These are phyloP conservation scores for Azemiops feae DNA, from an alignment of 2,113 vertebrate genomes.

Conservation along the genomic window DNA sequence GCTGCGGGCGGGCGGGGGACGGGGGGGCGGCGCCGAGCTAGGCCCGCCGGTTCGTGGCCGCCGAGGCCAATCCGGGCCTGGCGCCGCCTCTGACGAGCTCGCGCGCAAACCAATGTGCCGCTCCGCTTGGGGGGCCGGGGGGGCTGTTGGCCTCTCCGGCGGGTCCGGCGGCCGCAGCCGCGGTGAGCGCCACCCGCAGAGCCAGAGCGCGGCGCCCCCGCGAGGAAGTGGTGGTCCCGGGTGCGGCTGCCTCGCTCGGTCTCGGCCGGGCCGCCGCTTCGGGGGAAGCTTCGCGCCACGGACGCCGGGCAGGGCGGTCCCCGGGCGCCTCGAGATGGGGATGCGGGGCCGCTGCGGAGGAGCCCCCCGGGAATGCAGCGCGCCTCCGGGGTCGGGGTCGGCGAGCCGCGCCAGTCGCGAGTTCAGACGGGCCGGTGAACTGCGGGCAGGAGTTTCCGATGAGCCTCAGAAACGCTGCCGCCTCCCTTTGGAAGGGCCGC, in stretches of 20 bases:
- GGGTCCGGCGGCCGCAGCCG: not conserved
- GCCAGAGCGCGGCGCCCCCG: fast-evolving
- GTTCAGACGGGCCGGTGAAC: not conserved
- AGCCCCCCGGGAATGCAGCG: too few species aligned
- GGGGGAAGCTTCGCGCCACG: too few species aligned
- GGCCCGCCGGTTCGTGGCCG: not conserved
- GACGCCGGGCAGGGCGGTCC: too few species aligned
- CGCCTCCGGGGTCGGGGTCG: too few species aligned
- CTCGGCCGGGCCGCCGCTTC: too few species aligned
- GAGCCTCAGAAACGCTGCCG: not conserved
- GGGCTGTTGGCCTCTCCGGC: not conserved
- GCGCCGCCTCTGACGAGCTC: not conserved
- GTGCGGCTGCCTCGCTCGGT: not conserved
- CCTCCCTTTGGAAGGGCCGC: too few species aligned
- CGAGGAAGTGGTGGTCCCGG: not conserved
- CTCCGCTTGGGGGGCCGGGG: not conserved
- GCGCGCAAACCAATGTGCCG: conserved; percentile 1
- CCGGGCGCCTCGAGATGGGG: not conserved
- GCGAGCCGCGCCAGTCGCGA: not conserved
- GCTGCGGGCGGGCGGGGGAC: not conserved
- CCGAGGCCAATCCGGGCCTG: conserved; percentile 34
- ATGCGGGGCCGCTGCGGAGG: not conserved
- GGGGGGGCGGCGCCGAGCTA: conserved; percentile 42
- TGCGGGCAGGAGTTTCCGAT: not conserved
- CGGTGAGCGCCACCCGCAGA: fast-evolving